phyloP scores from a whole-genome alignment of 2,113 vertebrate species.

The Stigmatopora nigra region DNA sequence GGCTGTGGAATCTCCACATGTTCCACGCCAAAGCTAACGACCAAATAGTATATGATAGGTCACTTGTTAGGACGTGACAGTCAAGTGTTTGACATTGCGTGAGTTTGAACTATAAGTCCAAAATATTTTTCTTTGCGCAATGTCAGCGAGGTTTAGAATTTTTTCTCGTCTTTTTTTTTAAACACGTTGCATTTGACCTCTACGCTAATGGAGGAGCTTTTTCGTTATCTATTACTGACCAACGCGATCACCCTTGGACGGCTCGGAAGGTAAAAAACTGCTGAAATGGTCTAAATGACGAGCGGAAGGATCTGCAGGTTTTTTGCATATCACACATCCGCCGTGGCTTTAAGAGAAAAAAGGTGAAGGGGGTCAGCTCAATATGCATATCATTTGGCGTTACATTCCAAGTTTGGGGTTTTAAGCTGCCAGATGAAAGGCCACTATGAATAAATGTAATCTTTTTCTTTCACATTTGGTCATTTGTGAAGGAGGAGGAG shows the following conservation, averaged over 20 bases:
- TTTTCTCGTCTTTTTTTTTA: neutral
- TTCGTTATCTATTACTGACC: conserved; percentile 56
- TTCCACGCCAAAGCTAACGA: conserved; percentile 52
- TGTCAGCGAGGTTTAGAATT: conserved; percentile 17
- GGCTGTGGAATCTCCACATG: conserved; percentile 53
- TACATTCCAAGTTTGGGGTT: conserved; percentile 62
- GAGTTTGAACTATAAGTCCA: conserved; percentile 34
- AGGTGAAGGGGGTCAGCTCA: conserved; percentile 64
- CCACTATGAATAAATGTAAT: conserved; percentile 68
- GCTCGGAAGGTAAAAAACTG: conserved; percentile 61
- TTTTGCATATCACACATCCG: conserved; percentile 65
- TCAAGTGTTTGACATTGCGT: conserved; percentile 42
- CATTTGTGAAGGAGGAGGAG: conserved; percentile 63
- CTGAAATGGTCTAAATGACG: conserved; percentile 64
- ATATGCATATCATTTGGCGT: conserved; percentile 71
- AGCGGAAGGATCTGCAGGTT: conserved; percentile 53
- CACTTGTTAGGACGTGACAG: conserved; percentile 47
- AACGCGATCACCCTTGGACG: conserved; percentile 48
- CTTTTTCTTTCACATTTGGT: conserved; percentile 57
- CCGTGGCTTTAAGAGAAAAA: conserved; percentile 60
- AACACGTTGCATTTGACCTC: conserved; percentile 36
- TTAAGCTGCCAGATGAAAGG: conserved; percentile 70
- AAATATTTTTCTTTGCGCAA: conserved; percentile 31
- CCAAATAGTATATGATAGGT: conserved; percentile 54
- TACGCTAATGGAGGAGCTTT: conserved; percentile 41